Base-by-base conservation (phyloP, 2,797 vertebrate species). In the Acestrorhynchus altus region DNA sequence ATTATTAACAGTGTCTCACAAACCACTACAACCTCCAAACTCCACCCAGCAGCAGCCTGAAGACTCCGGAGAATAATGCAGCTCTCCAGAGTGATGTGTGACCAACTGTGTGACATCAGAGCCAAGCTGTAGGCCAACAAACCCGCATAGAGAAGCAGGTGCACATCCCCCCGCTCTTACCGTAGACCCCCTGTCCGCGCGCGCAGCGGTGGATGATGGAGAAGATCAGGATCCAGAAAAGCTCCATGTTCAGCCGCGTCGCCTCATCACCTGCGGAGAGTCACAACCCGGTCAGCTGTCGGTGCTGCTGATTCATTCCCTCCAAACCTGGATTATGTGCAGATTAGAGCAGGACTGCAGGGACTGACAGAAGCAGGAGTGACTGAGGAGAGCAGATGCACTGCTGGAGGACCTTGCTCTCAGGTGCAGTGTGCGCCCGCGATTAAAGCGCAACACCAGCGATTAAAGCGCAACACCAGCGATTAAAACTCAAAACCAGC, bases 211-310 rank as follows among this genome's bases (percentile, higher is more conserved):
- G 90, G 82, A 91, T 77, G 81, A 91, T 87, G 87, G 90, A 92
- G 90, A 94, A 92, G 81, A 94, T 92, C 86, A 95, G 88, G 90
- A 95, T 93, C 94, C 93, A 94, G 86, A 92, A 90, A 90, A 93
- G 81, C 86, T 92, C 93, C 94, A 95, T 95, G 88, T 92, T 95
- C 91, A 95, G 85, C 90, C 91, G 88, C 85, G 86, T 85, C 91
- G 87, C 90, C 74, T 93, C 94, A 94, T 95, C 91, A 93, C 93
- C 94, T 94, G 81, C 61, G 63, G 65, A 64, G 80, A 84, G 74
- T 2, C 67, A 74, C 47, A 77, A 56, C 10, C 46, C 49, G 18
- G 47, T 72, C 61, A 68, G 61, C 61, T 22, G 20, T 24, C 39
- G 11, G 35, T 13, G 35, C 61, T 26, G 56, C 84, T 85, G 87